Base-by-base conservation (phyloP, 1,140 invertebrate species). In the Drosophila nigromelanica region DNA sequence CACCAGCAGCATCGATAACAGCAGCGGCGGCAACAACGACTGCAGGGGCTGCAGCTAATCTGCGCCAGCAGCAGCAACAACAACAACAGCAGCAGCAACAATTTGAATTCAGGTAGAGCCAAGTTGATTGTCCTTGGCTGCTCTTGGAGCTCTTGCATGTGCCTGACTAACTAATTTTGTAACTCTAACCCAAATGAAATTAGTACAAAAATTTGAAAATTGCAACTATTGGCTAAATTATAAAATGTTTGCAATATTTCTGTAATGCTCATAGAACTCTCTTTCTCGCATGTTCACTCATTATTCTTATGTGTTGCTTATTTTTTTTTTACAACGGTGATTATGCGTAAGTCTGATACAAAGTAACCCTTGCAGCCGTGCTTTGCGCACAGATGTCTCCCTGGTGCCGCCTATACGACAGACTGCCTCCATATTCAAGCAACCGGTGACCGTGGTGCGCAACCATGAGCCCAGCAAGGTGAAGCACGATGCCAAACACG, bases 351-450 rank as follows among this genome's bases (percentile, higher is more conserved):
- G 18, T 6, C 1, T 5, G 12, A 15, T 15, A 47, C 37, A 45
- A 27, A 1, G 4, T 12, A 4, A 35, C 1, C 35, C 45, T 92
- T 92, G 52, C 77, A 96, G 95, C 91, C 95, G 97, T 72, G 95
- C 95, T 40, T 94, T 97, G 1, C 93, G 97, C 77, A 97, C 96
- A 90, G 98, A 99, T 93, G 95, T 96, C 21, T 97, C 97, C 18
- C 92, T 99, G 21, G 96, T 98, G 35, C 96, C 98, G 56, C 98
- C 99, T 15, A 99, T 99, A 60, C 94, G 98, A 64, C 98, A 99
- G 93, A 99, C 98, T 6, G 98, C 98, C 3, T 99, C 98, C 2
- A 99, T 99, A 90, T 99, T 99, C 89, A 99, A 99, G 91, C 98
- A 99, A 91, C 98, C 98, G 14, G 98, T 99, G 0, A 99, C 98